Conservation (phyloP, 2,888 invertebrate species). For the Drosophila paranaensis region DNA sequence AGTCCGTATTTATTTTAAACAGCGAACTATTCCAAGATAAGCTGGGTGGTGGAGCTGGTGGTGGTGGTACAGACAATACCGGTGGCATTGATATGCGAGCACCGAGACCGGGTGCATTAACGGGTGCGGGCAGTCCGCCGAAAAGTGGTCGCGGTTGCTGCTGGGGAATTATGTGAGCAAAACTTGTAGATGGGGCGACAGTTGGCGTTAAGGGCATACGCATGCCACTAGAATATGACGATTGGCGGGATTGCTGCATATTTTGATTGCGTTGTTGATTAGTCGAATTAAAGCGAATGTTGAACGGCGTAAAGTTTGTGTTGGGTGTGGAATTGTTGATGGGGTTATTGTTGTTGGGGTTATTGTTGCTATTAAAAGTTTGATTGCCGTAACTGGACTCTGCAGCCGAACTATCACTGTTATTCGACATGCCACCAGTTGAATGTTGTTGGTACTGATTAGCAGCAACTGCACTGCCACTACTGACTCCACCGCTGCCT, state of each 20-base stretch:
- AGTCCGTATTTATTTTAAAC: conserved; percentile 82
- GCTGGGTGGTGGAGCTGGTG: conserved; percentile 82
- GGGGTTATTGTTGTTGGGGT: conserved; percentile 10
- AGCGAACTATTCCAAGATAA: conserved; percentile 80
- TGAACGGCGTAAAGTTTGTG: conserved; percentile 71
- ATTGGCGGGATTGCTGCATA: conserved; percentile 33
- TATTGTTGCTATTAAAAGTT: conserved; percentile 70
- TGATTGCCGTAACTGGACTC: conserved; percentile 46
- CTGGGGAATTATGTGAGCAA: conserved; percentile 35
- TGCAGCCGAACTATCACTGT: conserved; percentile 18
- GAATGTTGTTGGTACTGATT: conserved; percentile 64
- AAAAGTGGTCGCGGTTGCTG: conserved; percentile 60
- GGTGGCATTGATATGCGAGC: conserved; percentile 58
- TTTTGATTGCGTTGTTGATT: conserved; percentile 63
- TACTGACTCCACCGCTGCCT: conserved; percentile 39
- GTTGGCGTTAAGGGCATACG: conserved; percentile 22
- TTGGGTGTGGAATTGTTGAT: conserved; percentile 53
- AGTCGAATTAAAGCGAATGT: conserved; percentile 78
- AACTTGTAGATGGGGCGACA: conserved; percentile 13
- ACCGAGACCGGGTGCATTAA: conserved; percentile 45
- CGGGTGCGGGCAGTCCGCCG: conserved; percentile 70
- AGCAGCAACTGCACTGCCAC: conserved; percentile 35
- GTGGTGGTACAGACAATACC: conserved; percentile 77
- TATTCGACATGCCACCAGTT: conserved; percentile 24
- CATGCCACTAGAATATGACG: conserved; percentile 17